A percentile compares a stretch with the other conserved stretches of the same genome.
These are phyloP conservation scores for Nymphalis io DNA, from an alignment of 1,140 invertebrate species.

Conservation along the genomic window DNA sequence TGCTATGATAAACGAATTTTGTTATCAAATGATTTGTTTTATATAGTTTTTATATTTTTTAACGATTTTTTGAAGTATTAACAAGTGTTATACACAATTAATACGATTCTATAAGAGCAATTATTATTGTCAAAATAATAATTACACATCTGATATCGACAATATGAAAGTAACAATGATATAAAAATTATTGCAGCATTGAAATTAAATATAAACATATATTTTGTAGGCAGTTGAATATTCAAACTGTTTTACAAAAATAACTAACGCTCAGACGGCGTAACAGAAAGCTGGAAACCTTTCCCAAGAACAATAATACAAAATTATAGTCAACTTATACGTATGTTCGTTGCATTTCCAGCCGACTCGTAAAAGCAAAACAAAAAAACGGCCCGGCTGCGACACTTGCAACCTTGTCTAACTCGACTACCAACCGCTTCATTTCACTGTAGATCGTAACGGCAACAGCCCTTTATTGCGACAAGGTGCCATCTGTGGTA, in stretches of 20 bases:
- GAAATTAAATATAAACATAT: neutral
- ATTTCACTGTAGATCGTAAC: slow-evolving; percentile 46
- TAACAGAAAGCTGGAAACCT: slow-evolving; percentile 38
- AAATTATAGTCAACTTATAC: slow-evolving; percentile 47
- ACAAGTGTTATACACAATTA: too few species aligned
- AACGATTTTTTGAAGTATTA: too few species aligned
- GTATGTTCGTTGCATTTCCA: slow-evolving; percentile 63
- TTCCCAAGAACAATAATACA: slow-evolving; percentile 65
- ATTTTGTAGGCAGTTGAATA: neutral
- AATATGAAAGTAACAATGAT: neutral
- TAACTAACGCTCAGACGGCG: slow-evolving; percentile 33
- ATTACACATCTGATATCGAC: too few species aligned
- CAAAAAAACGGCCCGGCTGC: slow-evolving; percentile 59
- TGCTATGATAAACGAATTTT: too few species aligned
- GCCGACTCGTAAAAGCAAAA: slow-evolving; percentile 60
- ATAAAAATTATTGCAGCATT: neutral
- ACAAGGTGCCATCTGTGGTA: slow-evolving; percentile 59
- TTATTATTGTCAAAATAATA: too few species aligned
- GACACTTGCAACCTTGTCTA: slow-evolving; percentile 67
- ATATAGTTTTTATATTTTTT: too few species aligned
- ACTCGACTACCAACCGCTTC: slow-evolving; percentile 44
- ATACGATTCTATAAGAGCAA: too few species aligned
- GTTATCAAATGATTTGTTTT: too few species aligned
- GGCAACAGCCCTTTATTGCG: slow-evolving; percentile 48
- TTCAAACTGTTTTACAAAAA: slow-evolving; percentile 28